Evolutionary conservation across 2,888 invertebrate genomes (phyloP).

Genomic region (Notodonta dromedarius): DNA sequence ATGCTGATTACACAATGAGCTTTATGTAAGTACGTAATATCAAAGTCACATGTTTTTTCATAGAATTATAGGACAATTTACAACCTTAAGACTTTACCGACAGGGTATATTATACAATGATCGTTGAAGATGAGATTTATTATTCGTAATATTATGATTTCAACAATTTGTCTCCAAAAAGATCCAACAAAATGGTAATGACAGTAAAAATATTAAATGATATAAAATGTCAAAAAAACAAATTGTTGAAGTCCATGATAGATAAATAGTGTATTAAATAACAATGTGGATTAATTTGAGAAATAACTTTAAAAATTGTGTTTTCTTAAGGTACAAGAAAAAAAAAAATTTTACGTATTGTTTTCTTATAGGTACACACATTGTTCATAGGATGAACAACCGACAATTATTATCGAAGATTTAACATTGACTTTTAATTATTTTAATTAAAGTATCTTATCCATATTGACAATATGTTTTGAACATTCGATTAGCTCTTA

Average conservation of each 20-base stretch:
- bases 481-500: constrained; percentile 75
- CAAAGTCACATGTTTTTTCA: constrained; percentile 71
- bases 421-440: constrained; percentile 65
- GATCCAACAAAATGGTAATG: too few species aligned
- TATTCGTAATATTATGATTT: constrained; percentile 23
- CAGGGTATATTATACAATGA: constrained; percentile 73
- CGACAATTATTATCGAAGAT: constrained; percentile 49
- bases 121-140: constrained; percentile 39
- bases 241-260: constrained; percentile 14
- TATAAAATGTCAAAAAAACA: constrained; percentile 3
- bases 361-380: constrained; percentile 20
- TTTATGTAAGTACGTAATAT: constrained; percentile 69
- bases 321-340: constrained; percentile 13
- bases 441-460: constrained; percentile 50
- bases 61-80: constrained; percentile 77
- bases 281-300: constrained; percentile 15
- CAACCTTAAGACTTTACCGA: constrained; percentile 71
- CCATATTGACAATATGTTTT: constrained; percentile 77
- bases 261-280: constrained; percentile 27
- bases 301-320: neutral
- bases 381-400: constrained; percentile 23
- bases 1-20: constrained; percentile 80
- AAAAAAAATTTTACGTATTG: constrained; percentile 12
- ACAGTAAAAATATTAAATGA: constrained; percentile 4
- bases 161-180: constrained; percentile 25